These are phyloP conservation scores for Periophthalmus modestus DNA, from an alignment of 2,113 vertebrate genomes.

Conservation along the genomic window DNA sequence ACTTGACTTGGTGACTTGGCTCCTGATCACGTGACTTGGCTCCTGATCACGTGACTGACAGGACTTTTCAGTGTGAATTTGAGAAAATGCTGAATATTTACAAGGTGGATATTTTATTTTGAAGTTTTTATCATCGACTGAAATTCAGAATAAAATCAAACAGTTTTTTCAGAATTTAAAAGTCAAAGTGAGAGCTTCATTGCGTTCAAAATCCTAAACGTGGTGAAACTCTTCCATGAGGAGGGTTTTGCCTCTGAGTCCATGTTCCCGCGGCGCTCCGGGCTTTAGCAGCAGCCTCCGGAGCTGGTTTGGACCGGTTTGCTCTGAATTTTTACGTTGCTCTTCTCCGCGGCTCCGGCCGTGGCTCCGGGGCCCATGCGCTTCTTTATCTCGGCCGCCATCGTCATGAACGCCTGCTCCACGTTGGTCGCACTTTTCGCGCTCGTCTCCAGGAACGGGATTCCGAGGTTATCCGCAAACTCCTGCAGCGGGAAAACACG, in stretches of 20 bases:
- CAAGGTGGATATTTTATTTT: too few relatives aligned
- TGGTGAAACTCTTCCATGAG: too few relatives aligned
- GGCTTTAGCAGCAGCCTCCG: conserved; percentile 1
- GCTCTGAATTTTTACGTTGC: conserved; percentile 4
- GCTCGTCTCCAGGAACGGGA: conserved; percentile 96
- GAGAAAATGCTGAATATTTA: too few relatives aligned
- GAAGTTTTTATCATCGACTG: too few relatives aligned
- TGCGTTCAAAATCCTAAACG: too few relatives aligned
- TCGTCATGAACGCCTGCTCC: conserved; percentile 95
- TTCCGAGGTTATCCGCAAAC: conserved; percentile 91
- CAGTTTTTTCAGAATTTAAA: too few relatives aligned
- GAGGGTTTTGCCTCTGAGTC: not conserved
- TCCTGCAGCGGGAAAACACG: conserved; percentile 74
- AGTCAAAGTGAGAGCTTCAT: too few relatives aligned
- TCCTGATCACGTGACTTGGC: too few relatives aligned
- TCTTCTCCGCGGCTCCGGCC: not conserved
- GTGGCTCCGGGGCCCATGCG: conserved; percentile 77
- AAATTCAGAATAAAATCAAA: too few relatives aligned
- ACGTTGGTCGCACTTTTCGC: conserved; percentile 94
- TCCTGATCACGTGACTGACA: too few relatives aligned
- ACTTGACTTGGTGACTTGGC: too few relatives aligned
- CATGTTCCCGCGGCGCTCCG: not conserved
- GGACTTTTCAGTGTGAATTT: too few relatives aligned
- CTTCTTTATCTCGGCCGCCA: conserved; percentile 97
- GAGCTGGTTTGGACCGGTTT: not conserved